A percentile compares a stretch with the other conserved stretches of the same genome.
These are phyloP conservation scores for Oryzias curvinotus DNA, from an alignment of 2,113 vertebrate species.

Conservation along the genomic window DNA sequence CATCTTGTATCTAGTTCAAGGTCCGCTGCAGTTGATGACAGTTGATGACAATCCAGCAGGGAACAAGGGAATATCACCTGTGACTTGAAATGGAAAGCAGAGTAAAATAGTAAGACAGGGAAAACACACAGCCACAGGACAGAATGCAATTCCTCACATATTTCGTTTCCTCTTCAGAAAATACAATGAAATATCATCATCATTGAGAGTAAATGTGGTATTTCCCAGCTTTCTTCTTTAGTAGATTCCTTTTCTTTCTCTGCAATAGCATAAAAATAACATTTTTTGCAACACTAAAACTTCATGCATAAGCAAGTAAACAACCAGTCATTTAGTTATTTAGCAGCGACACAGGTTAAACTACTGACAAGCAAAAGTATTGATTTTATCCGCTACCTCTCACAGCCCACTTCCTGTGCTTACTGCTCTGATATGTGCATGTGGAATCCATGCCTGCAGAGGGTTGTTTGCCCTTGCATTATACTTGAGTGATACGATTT, in stretches of 20 bases:
- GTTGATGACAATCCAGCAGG: constrained; percentile 71
- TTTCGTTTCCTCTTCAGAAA: constrained; percentile 1
- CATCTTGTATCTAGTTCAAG: constrained; percentile 78
- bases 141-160: constrained; percentile 15
- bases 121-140: background rate
- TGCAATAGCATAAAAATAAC: background rate
- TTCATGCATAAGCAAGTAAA: constrained; percentile 25
- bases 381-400: constrained; percentile 26
- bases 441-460: constrained; percentile 36
- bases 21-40: constrained; percentile 75
- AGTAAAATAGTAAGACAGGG: constrained; percentile 3
- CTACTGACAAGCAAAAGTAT: constrained; percentile 39
- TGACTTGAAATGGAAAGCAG: too few relatives aligned
- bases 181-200: background rate
- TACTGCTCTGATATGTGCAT: constrained; percentile 53
- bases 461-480: constrained; percentile 38
- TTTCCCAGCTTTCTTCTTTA: background rate
- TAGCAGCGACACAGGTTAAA: constrained; percentile 24
- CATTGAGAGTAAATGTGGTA: background rate
- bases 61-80: constrained; percentile 63
- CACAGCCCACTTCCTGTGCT: background rate
- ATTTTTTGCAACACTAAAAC: constrained; percentile 8
- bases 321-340: constrained; percentile 12
- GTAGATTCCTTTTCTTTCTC: too few relatives aligned
- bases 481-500: constrained; percentile 63